Percentiles rank a stretch among this genome's conserved stretches.
phyloP scores from a whole-genome alignment of 2,888 invertebrate species.

The Netelia inedita region DNA sequence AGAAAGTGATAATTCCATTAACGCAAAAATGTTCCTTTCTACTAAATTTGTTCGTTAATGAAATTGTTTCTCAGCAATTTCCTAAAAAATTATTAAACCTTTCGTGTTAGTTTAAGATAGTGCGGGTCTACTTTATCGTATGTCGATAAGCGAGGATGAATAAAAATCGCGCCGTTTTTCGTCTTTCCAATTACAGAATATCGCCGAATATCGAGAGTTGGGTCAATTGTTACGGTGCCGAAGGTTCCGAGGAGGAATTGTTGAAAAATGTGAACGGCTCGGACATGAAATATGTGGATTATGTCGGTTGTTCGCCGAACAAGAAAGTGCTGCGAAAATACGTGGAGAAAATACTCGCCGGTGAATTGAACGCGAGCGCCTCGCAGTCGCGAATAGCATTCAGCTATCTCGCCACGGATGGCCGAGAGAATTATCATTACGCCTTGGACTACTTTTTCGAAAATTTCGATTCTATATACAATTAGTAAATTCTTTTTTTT shows the following conservation, averaged over 20 bases:
- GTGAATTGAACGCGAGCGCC: slow-evolving; percentile 42
- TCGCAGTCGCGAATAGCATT: slow-evolving; percentile 60
- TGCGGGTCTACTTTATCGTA: background rate
- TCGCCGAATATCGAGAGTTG: slow-evolving; percentile 84
- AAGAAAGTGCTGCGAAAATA: slow-evolving; percentile 81
- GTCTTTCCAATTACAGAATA: slow-evolving; percentile 81
- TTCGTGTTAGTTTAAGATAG: too few relatives aligned
- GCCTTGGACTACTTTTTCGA: slow-evolving; percentile 69
- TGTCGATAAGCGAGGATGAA: background rate
- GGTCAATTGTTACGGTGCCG: slow-evolving; percentile 86
- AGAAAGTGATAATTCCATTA: background rate
- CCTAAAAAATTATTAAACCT: too few relatives aligned
- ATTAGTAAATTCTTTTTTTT: slow-evolving; percentile 60
- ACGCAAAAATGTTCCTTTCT: background rate
- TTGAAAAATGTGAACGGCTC: slow-evolving; percentile 65
- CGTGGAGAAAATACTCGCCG: slow-evolving; percentile 58
- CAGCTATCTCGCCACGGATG: slow-evolving; percentile 54
- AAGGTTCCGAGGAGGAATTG: slow-evolving; percentile 58
- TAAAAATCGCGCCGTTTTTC: background rate
- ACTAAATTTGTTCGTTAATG: too few relatives aligned
- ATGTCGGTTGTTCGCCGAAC: slow-evolving; percentile 84
- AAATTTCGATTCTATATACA: slow-evolving; percentile 66
- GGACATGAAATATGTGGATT: slow-evolving; percentile 76
- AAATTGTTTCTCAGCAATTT: too few relatives aligned
- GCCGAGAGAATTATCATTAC: slow-evolving; percentile 63